Evolutionary conservation across 2,797 vertebrate species (phyloP).

Genomic region (Lophius americanus): DNA sequence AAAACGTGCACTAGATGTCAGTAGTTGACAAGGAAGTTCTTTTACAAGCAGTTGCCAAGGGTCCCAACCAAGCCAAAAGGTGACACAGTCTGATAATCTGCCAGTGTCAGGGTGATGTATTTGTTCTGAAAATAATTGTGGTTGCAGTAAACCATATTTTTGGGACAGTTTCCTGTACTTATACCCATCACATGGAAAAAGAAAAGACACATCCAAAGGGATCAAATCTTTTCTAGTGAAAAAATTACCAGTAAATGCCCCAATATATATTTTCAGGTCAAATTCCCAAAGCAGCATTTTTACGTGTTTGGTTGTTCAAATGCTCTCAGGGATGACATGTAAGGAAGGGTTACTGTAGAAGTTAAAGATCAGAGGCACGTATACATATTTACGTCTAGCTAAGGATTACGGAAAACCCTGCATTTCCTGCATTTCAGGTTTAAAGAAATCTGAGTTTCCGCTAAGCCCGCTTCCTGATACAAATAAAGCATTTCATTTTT

Average conservation of each 20-base stretch:
- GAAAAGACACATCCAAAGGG: neutral
- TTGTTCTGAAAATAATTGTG: neutral
- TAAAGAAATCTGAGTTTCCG: too few species aligned
- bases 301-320: too few species aligned
- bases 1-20: constrained; percentile 47
- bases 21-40: constrained; percentile 1
- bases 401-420: too few species aligned
- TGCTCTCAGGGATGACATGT: too few species aligned
- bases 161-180: too few species aligned
- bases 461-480: too few species aligned
- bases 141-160: neutral
- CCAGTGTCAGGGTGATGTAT: neutral
- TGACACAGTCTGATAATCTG: neutral
- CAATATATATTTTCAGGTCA: neutral
- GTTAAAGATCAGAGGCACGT: too few species aligned
- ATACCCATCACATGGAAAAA: neutral
- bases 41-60: neutral
- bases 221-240: neutral
- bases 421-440: too few species aligned
- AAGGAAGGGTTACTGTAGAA: too few species aligned
- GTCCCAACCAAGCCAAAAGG: neutral
- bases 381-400: too few species aligned
- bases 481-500: too few species aligned
- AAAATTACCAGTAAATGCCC: neutral
- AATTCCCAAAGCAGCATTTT: neutral